Evolutionary conservation across 2,888 invertebrate genomes (phyloP).

Genomic region (Spisula solida): DNA sequence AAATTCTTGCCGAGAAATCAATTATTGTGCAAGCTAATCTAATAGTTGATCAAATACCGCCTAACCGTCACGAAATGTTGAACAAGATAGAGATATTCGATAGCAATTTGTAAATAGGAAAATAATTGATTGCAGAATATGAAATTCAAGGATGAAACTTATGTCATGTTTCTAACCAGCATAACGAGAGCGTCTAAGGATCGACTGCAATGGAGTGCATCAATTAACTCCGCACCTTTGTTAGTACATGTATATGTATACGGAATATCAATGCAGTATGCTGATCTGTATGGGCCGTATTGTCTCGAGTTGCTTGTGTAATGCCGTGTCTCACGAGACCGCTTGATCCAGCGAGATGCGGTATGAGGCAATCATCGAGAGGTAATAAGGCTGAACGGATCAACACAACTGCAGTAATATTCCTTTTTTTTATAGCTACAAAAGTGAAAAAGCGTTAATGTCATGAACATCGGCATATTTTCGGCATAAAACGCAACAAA

Average conservation of each 20-base stretch:
- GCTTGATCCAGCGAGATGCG: no score
- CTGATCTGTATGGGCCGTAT: no score
- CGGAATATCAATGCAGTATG: not conserved
- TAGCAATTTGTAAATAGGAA: constrained; percentile 5
- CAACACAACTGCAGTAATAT: no score
- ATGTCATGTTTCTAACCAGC: not conserved
- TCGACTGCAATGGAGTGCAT: not conserved
- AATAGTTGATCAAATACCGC: not conserved
- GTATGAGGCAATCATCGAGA: no score
- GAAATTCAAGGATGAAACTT: not conserved
- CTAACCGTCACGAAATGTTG: not conserved
- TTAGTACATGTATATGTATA: not conserved
- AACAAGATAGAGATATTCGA: not conserved
- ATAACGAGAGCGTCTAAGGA: not conserved
- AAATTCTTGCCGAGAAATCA: not conserved
- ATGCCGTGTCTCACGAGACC: no score
- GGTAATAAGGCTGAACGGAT: no score
- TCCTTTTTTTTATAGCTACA: no score
- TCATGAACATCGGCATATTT: no score
- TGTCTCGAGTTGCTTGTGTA: no score
- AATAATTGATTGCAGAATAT: constrained; percentile 17
- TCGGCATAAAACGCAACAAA: no score
- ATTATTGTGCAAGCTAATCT: not conserved
- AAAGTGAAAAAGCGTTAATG: no score
- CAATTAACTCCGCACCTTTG: not conserved